Percentiles rank a stretch among this genome's conserved stretches.
Evolutionary conservation across 2,797 vertebrate species (phyloP).

Genomic region (Lycodopsis pacificus): DNA sequence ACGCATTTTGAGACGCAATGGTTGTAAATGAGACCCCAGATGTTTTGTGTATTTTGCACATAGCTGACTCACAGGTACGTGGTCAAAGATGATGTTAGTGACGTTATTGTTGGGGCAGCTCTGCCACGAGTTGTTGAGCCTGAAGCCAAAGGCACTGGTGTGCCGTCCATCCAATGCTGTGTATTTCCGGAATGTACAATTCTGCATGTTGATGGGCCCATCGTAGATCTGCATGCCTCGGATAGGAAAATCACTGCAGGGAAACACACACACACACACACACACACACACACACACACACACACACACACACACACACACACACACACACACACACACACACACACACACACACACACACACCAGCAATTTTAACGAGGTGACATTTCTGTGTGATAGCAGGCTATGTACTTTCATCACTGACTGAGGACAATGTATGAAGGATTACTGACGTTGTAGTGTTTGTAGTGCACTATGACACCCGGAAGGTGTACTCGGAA

Average conservation of each 20-base stretch:
- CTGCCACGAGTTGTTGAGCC: conserved; percentile 98
- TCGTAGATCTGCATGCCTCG: conserved; percentile 97
- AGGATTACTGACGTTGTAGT: too few relatives aligned
- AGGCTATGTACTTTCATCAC: too few relatives aligned
- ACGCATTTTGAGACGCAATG: not conserved
- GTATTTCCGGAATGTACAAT: conserved; percentile 96
- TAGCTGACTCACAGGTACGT: conserved; percentile 89
- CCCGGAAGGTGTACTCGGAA: too few relatives aligned
- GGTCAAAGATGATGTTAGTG: conserved; percentile 88
- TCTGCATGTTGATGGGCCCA: conserved; percentile 94
- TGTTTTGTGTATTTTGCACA: conserved; percentile 21
- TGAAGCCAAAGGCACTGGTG: conserved; percentile 95
- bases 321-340: conserved; percentile 3
- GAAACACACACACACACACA: conserved; percentile 9
- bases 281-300: not conserved
- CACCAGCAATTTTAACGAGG: not conserved
- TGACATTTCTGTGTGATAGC: not conserved
- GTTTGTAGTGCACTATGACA: too few relatives aligned
- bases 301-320: not conserved
- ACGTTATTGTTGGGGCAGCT: conserved; percentile 98
- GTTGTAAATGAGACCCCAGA: not conserved
- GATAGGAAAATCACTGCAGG: conserved; percentile 92
- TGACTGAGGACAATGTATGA: too few relatives aligned
- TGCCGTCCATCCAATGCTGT: conserved; percentile 91
- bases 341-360: not conserved